Conservation (phyloP, 1,140 invertebrate genomes). For the Caenorhabditis briggsae region DNA sequence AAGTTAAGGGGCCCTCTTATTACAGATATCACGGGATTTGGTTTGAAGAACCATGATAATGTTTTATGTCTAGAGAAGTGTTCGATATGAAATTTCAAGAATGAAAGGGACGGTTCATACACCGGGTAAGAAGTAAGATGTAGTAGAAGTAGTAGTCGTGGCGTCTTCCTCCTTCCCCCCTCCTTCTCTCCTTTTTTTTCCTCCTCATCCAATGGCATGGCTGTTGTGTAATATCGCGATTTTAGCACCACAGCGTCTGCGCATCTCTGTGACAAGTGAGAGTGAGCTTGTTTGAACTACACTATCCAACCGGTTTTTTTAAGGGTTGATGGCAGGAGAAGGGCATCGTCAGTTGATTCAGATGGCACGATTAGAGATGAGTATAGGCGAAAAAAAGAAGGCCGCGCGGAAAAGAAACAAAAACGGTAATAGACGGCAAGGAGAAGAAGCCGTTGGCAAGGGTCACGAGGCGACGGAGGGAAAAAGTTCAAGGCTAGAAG, state of each 20-base stretch:
- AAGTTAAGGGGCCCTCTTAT: too few species aligned
- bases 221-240: slow-evolving; percentile 54
- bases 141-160: slow-evolving; percentile 44
- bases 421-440: slow-evolving; percentile 4
- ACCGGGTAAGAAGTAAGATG: slow-evolving; percentile 37
- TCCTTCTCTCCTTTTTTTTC: background rate
- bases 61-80: too few species aligned
- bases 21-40: too few species aligned
- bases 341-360: slow-evolving; percentile 45
- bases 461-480: background rate
- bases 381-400: too few species aligned
- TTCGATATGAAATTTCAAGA: background rate
- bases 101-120: background rate
- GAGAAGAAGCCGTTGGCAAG: background rate
- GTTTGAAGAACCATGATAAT: too few species aligned
- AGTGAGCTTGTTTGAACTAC: slow-evolving; percentile 55
- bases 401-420: background rate
- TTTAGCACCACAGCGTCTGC: slow-evolving; percentile 48
- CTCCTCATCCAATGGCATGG: slow-evolving; percentile 21
- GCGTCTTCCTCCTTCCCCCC: slow-evolving; percentile 19
- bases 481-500: slow-evolving; percentile 31
- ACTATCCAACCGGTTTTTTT: slow-evolving; percentile 47
- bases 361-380: slow-evolving; percentile 32
- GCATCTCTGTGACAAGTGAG: slow-evolving; percentile 44
- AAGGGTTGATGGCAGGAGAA: slow-evolving; percentile 46